Conservation (phyloP, 1,140 invertebrate species). For the Trichonephila inaurata region DNA sequence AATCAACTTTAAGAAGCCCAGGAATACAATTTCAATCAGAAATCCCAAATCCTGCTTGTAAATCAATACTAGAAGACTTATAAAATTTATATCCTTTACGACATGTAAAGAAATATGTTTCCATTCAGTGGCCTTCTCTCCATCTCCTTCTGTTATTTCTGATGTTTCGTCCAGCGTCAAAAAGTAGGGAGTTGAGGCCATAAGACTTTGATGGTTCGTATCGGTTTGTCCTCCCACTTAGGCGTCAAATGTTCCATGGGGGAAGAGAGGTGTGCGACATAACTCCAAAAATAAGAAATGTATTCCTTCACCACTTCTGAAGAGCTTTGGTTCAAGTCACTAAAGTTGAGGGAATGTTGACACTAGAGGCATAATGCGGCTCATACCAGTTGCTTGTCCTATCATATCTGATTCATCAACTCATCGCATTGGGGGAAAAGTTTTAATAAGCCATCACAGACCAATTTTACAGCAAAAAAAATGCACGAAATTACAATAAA, state of each 20-base stretch:
- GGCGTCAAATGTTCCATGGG: slow-evolving; percentile 18
- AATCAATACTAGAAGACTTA: neutral
- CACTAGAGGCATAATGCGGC: neutral
- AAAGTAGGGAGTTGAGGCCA: slow-evolving; percentile 13
- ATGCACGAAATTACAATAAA: neutral
- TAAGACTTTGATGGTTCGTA: slow-evolving; percentile 47
- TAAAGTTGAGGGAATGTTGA: neutral
- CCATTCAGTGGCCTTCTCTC: neutral
- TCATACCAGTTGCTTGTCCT: neutral
- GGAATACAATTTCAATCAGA: too few relatives aligned
- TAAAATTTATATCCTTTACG: neutral
- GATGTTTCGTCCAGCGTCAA: neutral
- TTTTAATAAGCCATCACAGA: too few relatives aligned
- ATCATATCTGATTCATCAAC: neutral
- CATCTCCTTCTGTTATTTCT: slow-evolving; percentile 1
- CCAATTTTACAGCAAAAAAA: neutral
- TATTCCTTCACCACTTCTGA: neutral
- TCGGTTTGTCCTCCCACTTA: slow-evolving; percentile 37
- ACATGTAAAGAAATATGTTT: slow-evolving; percentile 9
- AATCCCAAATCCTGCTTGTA: neutral
- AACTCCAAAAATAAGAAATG: neutral
- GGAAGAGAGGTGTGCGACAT: neutral
- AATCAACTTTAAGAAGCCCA: too few relatives aligned
- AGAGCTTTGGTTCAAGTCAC: neutral
- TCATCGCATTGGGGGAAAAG: neutral